phyloP scores from a whole-genome alignment of 2,888 invertebrate genomes.

The Ethmia dodecea region DNA sequence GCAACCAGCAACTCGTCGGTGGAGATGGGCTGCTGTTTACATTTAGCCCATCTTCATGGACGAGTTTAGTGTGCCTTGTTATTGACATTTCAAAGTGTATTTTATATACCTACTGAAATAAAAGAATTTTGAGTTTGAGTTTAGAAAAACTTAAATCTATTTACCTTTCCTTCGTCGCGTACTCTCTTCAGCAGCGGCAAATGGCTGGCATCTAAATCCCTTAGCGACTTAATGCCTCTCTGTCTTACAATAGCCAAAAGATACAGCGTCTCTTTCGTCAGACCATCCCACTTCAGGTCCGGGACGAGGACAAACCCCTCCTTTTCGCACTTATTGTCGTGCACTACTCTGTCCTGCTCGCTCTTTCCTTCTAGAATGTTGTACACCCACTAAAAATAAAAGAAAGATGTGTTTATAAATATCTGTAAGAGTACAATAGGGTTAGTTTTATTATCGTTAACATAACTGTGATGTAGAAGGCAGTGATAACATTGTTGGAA shows the following conservation, averaged over 20 bases:
- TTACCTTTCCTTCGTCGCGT: conserved; percentile 83
- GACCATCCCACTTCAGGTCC: conserved; percentile 97
- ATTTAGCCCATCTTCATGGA: no score
- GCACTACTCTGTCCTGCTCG: conserved; percentile 92
- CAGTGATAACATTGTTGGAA: not conserved
- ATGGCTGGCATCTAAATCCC: conserved; percentile 88
- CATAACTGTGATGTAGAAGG: not conserved
- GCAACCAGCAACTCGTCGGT: no score
- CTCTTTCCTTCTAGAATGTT: conserved; percentile 96
- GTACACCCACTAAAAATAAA: conserved; percentile 91
- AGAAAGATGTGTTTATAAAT: conserved; percentile 3
- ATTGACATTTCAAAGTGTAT: no score
- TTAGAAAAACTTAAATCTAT: not conserved
- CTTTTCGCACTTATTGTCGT: conserved; percentile 80
- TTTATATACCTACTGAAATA: no score
- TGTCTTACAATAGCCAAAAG: conserved; percentile 87
- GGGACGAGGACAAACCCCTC: conserved; percentile 93
- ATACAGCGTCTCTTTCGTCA: conserved; percentile 86
- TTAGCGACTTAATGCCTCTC: conserved; percentile 86
- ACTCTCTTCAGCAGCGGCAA: conserved; percentile 91
- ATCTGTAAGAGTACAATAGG: not conserved
- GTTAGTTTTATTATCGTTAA: not conserved
- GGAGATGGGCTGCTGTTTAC: no score
- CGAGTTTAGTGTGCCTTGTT: no score
- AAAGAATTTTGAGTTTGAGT: no score